These are phyloP conservation scores for Ataeniobius toweri DNA, from an alignment of 2,797 vertebrate genomes.

Conservation along the genomic window DNA sequence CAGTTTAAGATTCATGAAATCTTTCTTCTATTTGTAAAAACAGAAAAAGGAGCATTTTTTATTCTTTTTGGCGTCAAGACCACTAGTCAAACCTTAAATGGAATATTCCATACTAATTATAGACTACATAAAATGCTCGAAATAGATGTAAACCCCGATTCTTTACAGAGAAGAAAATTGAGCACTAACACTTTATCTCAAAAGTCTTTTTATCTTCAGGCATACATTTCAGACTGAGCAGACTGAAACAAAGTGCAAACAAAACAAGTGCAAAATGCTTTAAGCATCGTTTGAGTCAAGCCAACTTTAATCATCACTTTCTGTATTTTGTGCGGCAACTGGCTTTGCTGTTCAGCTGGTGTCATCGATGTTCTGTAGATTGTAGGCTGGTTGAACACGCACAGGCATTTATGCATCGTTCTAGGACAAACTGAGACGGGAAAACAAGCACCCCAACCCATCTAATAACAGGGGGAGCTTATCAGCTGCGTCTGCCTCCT, in stretches of 20 bases:
- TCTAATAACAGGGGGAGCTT: constrained; percentile 73
- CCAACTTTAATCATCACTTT: constrained; percentile 49
- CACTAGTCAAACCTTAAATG: not conserved
- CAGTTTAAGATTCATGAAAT: not conserved
- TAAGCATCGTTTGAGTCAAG: constrained; percentile 43
- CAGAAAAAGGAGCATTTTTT: constrained; percentile 39
- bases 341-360: constrained; percentile 2
- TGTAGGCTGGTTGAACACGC: constrained; percentile 27
- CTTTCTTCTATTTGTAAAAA: constrained; percentile 8
- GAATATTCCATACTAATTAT: not conserved
- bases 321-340: constrained; percentile 34
- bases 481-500: constrained; percentile 74
- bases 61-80: constrained; percentile 1
- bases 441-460: constrained; percentile 64
- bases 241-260: constrained; percentile 11
- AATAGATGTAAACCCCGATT: not conserved
- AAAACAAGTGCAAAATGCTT: constrained; percentile 34
- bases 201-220: constrained; percentile 40
- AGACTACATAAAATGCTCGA: not conserved
- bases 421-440: constrained; percentile 58
- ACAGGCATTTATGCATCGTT: constrained; percentile 51
- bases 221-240: constrained; percentile 46
- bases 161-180: constrained; percentile 29
- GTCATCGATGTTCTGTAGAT: constrained; percentile 40
- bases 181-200: constrained; percentile 42